phyloP scores from a whole-genome alignment of 2,888 invertebrate species.

The Hyposoter dolosus region DNA sequence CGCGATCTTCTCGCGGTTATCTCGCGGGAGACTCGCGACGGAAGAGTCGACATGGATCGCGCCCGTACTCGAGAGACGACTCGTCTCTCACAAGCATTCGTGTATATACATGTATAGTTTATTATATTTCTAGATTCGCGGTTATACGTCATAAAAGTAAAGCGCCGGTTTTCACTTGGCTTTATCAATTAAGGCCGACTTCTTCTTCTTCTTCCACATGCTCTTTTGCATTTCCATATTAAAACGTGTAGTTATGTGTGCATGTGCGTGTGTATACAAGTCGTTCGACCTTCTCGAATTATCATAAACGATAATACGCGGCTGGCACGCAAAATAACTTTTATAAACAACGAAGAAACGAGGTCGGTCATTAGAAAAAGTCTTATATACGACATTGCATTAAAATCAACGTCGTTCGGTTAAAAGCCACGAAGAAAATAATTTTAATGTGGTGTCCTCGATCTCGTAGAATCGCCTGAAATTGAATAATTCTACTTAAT shows the following conservation, averaged over 20 bases:
- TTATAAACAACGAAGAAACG: conserved; percentile 37
- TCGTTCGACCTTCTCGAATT: conserved; percentile 61
- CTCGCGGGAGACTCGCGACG: conserved; percentile 52
- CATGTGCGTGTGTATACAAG: conserved; percentile 1
- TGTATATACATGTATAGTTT: not conserved
- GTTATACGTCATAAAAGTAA: conserved; percentile 41
- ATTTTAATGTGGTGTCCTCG: conserved; percentile 13
- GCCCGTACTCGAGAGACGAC: conserved; percentile 29
- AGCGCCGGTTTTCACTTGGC: conserved; percentile 59
- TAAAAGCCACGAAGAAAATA: conserved; percentile 6
- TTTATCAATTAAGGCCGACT: conserved; percentile 65
- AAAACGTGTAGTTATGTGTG: not conserved
- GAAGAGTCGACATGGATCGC: conserved; percentile 52
- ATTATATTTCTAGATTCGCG: not conserved
- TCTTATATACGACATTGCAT: not conserved
- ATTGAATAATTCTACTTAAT: conserved; percentile 16
- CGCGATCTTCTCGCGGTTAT: conserved; percentile 53
- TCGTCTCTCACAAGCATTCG: conserved; percentile 33
- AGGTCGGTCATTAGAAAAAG: conserved; percentile 35
- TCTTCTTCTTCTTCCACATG: conserved; percentile 28
- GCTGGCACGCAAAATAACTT: conserved; percentile 37
- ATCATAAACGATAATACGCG: conserved; percentile 60
- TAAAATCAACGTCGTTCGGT: not conserved
- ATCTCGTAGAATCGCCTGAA: not conserved
- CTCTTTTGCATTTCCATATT: not conserved